Percentiles rank a stretch among this genome's conserved stretches.
Evolutionary conservation across 2,797 vertebrate species (phyloP).

Genomic region (Catharus ustulatus): DNA sequence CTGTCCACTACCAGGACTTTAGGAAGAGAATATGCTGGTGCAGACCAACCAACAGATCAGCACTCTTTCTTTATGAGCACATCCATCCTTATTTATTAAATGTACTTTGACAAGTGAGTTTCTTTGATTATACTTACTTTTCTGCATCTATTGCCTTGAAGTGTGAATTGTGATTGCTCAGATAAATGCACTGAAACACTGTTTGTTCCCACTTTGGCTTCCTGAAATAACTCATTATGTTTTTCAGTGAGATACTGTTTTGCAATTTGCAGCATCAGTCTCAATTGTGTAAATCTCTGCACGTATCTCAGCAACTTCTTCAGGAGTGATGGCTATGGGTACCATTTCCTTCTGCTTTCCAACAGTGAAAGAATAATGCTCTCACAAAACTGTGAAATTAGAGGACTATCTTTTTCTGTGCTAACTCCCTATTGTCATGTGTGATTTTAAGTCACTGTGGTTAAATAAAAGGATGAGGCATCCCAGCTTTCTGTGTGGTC

Average conservation of each 20-base stretch:
- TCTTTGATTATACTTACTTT: neutral
- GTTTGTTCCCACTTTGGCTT: neutral
- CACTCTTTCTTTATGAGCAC: neutral
- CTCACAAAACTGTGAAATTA: conserved; percentile 1
- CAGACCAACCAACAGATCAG: neutral
- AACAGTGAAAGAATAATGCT: neutral
- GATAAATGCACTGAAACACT: neutral
- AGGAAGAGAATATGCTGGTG: neutral
- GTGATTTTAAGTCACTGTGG: neutral
- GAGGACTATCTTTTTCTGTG: neutral
- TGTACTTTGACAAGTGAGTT: neutral
- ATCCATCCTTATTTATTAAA: neutral
- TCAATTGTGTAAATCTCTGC: conserved; percentile 5
- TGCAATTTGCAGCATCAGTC: conserved; percentile 8
- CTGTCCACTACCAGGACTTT: neutral
- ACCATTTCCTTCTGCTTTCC: conserved; percentile 10
- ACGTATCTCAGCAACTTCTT: neutral
- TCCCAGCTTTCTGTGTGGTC: neutral
- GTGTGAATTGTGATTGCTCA: neutral
- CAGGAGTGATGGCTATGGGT: neutral
- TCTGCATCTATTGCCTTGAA: neutral
- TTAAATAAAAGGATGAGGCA: neutral
- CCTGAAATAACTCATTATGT: neutral
- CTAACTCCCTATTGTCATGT: neutral
- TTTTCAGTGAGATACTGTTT: conserved; percentile 8